A percentile compares a stretch with the other conserved stretches of the same genome.
Conservation (phyloP, 2,113 vertebrate species). For the Peromyscus leucopus region DNA sequence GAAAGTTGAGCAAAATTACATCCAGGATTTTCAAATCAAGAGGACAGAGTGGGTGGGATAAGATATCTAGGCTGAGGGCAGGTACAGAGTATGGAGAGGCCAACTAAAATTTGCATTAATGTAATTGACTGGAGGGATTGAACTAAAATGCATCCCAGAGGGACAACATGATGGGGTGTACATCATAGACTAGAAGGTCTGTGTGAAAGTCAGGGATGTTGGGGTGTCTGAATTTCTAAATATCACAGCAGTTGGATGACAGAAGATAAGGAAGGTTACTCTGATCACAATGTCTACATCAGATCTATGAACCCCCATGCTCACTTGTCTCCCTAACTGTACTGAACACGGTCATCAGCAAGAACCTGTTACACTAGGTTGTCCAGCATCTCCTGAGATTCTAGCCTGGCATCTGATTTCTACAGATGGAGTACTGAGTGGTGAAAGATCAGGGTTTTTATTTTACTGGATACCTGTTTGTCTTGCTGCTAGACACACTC, state of each 20-base stretch:
- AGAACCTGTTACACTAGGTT: background rate
- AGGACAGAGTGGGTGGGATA: background rate
- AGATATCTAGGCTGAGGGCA: background rate
- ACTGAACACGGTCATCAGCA: background rate
- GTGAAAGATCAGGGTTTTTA: background rate
- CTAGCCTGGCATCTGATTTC: background rate
- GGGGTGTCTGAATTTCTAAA: background rate
- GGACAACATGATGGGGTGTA: background rate
- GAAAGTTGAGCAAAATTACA: background rate
- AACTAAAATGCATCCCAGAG: background rate
- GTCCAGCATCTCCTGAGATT: background rate
- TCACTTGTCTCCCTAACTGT: background rate
- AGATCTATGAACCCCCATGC: rapidly evolving
- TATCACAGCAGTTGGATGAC: background rate
- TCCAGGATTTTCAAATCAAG: background rate
- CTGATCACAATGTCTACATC: background rate
- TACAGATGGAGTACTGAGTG: background rate
- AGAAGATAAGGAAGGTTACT: background rate
- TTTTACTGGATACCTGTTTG: background rate
- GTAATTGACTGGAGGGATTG: background rate
- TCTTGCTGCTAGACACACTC: background rate
- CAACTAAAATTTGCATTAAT: background rate
- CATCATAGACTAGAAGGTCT: background rate
- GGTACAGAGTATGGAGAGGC: background rate
- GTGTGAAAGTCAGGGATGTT: background rate